Evolutionary conservation across 2,888 invertebrate species (phyloP), one percentile per base, ranked within the genome.

Genomic region (Lumbricus terrestris): DNA sequence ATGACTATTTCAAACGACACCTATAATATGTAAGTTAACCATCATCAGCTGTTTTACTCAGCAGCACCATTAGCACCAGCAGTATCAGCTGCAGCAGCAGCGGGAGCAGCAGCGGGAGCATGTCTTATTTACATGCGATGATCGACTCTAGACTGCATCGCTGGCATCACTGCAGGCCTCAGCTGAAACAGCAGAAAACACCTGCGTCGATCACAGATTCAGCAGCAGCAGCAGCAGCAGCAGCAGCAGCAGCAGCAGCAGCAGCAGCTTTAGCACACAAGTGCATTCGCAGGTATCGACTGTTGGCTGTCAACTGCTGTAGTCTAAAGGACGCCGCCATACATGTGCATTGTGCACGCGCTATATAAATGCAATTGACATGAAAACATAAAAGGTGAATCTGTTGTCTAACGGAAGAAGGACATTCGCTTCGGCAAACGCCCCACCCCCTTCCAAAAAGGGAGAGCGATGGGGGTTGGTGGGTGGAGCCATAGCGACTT

Each of bases 91-190:
- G 23, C 23, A 54, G 54, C 29, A 54, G 54, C 29, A 54, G 23
- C 13, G 5, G 23, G 11, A 54, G 54, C 23, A 54, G 29, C 69
- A 69, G 69, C 69, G n/a, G n/a, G 8, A 69, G 69, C 69, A 69
- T 69, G 69, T n/a, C 69, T 69, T n/a, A 69, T 69, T 69, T 69
- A 69, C n/a, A 69, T n/a, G 69, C 69, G n/a, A 69, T 69, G n/a
- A n/a, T 69, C n/a, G n/a, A 69, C 69, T n/a, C n/a, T n/a, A 1
- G 47, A 18, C 47, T 13, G 47, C 47, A 47, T 23, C 47, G 23
- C 23, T 1, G 20, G 47, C 69, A 16, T 69, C 69, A 69, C n/a
- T 40, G 8, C 8, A n/a, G n/a, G 69, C 69, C 29, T 69, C 69
- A n/a, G 69, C n/a, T 69, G 69, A 69, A 69, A 11, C 69, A 69